Evolutionary conservation across 1,140 invertebrate genomes (phyloP).

Genomic region (Amyelois transitella): DNA sequence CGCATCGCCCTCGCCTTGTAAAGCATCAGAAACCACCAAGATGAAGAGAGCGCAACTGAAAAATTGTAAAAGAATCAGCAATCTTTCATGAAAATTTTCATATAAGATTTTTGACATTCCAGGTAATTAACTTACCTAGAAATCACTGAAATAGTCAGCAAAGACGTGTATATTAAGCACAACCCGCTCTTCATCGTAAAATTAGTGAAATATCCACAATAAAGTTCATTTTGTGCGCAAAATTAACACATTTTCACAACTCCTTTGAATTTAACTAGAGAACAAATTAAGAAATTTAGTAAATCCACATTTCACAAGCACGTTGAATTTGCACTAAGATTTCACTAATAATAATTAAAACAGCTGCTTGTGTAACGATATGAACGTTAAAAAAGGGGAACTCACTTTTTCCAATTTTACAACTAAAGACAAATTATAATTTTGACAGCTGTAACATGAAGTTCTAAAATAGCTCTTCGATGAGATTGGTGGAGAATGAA

Average conservation of each 20-base stretch:
- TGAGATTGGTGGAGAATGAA: constrained; percentile 31
- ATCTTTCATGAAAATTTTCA: background rate
- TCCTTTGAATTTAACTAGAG: constrained; percentile 14
- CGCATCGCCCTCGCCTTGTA: constrained; percentile 40
- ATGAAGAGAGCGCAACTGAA: constrained; percentile 64
- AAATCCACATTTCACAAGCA: constrained; percentile 27
- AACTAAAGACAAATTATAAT: constrained; percentile 41
- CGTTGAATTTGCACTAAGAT: constrained; percentile 9
- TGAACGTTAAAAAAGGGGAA: constrained; percentile 33
- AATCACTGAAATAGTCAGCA: constrained; percentile 74
- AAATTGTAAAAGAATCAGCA: constrained; percentile 13
- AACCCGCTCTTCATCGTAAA: constrained; percentile 76
- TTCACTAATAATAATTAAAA: constrained; percentile 11
- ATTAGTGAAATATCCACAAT: constrained; percentile 64
- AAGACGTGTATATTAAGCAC: constrained; percentile 74
- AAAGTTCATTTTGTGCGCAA: constrained; percentile 67
- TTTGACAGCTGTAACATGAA: constrained; percentile 40
- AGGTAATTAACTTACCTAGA: constrained; percentile 64
- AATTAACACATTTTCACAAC: constrained; percentile 56
- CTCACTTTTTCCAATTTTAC: constrained; percentile 34
- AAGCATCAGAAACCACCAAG: constrained; percentile 58
- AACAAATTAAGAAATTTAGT: constrained; percentile 15
- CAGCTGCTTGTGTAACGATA: constrained; percentile 15
- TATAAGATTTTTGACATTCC: background rate
- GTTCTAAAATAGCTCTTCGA: constrained; percentile 19